A percentile compares a stretch with the other conserved stretches of the same genome.
Evolutionary conservation across 2,797 vertebrate species (phyloP).

Genomic region (Sebastolobus alascanus): DNA sequence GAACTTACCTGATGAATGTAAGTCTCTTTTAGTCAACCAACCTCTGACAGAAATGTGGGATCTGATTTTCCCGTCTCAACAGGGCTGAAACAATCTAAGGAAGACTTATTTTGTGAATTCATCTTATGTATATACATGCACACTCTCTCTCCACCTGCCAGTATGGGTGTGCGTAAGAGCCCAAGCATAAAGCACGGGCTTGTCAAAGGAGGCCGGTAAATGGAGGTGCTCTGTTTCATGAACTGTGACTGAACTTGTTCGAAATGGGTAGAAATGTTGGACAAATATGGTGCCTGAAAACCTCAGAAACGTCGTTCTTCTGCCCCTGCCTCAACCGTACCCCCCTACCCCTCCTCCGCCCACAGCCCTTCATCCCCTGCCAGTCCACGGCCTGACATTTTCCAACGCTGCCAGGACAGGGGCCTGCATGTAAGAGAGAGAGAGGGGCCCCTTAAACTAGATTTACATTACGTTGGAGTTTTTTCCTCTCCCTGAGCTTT

Average conservation of each 20-base stretch:
- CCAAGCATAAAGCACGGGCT: slow-evolving; percentile 51
- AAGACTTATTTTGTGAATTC: slow-evolving; percentile 5
- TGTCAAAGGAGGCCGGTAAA: slow-evolving; percentile 69
- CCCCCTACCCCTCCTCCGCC: slow-evolving; percentile 19
- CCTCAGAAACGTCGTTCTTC: slow-evolving; percentile 72
- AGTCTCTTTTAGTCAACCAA: background rate
- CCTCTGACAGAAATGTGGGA: background rate
- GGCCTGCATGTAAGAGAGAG: slow-evolving; percentile 62
- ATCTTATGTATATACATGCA: background rate
- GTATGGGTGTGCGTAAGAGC: slow-evolving; percentile 12
- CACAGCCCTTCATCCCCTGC: slow-evolving; percentile 77
- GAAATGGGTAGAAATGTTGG: slow-evolving; percentile 75
- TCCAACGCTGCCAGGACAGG: slow-evolving; percentile 62
- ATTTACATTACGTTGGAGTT: slow-evolving; percentile 52
- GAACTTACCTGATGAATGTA: background rate
- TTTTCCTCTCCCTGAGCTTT: slow-evolving; percentile 41
- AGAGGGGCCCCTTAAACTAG: slow-evolving; percentile 44
- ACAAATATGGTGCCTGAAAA: slow-evolving; percentile 76
- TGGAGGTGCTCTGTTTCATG: slow-evolving; percentile 76
- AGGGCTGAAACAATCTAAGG: slow-evolving; percentile 4
- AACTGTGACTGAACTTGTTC: slow-evolving; percentile 81
- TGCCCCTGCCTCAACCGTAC: slow-evolving; percentile 26
- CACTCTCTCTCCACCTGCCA: background rate
- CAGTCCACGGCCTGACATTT: slow-evolving; percentile 76
- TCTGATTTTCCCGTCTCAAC: background rate